These are phyloP conservation scores for Conops quadrifasciatus DNA, from an alignment of 2,888 invertebrate genomes.

Conservation along the genomic window DNA sequence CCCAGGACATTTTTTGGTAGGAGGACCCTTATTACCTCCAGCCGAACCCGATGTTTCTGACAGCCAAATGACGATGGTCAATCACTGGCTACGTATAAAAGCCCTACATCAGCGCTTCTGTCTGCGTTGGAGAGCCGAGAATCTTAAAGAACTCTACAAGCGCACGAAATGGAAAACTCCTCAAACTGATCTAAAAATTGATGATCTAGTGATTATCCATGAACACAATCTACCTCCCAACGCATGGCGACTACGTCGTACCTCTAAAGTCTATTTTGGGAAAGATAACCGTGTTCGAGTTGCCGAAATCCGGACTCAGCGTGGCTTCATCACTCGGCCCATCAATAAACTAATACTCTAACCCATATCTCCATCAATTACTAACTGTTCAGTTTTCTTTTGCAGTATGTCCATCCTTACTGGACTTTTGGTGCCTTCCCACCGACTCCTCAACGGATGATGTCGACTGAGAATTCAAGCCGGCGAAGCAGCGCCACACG, in stretches of 20 bases:
- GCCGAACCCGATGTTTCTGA: conserved; percentile 24
- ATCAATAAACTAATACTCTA: neutral
- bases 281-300: conserved; percentile 13
- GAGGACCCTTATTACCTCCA: conserved; percentile 17
- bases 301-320: neutral
- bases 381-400: no score
- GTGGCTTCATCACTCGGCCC: neutral
- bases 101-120: no score
- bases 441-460: no score
- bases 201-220: conserved; percentile 33
- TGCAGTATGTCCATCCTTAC: no score
- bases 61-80: no score
- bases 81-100: no score
- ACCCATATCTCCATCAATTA: neutral
- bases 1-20: conserved; percentile 27
- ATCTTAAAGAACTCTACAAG: conserved; percentile 38
- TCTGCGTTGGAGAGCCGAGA: conserved; percentile 19
- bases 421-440: no score
- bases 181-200: conserved; percentile 23
- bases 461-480: no score
- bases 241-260: conserved; percentile 36
- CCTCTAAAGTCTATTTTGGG: conserved; percentile 27
- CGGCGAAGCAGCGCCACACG: no score
- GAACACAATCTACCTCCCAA: conserved; percentile 23
- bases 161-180: conserved; percentile 38